Base-by-base conservation (phyloP, 1,140 invertebrate genomes). In the Anoplophora glabripennis region DNA sequence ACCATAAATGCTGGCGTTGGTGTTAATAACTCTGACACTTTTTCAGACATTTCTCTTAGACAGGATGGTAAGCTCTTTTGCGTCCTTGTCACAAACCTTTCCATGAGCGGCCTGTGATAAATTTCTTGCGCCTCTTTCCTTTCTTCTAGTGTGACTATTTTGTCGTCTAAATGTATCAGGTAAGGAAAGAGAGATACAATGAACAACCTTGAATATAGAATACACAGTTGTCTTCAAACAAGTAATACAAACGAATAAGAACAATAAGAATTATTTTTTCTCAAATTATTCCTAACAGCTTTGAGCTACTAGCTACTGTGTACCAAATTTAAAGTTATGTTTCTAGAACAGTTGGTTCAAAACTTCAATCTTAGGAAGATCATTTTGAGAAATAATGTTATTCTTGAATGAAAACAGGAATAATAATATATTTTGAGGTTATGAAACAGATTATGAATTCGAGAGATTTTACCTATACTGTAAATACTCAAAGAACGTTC, bases 401-500 rank as follows among this genome's bases (percentile, higher is more conserved):
- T n/a, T n/a, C n/a, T n/a, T n/a, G n/a, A n/a, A n/a, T n/a, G n/a
- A n/a, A n/a, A n/a, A n/a, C n/a, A n/a, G n/a, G n/a, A n/a, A n/a
- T n/a, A n/a, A n/a, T n/a, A n/a, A n/a, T n/a, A n/a, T n/a, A n/a
- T n/a, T n/a, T n/a, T n/a, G n/a, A n/a, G n/a, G n/a, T n/a, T n/a
- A n/a, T n/a, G n/a, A 11, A 3, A 10, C 5, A 17, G n/a, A 8
- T 12, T 36, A 14, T 51, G 18, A 51, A 15, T n/a, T n/a, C 7
- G 18, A 28, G 7, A 28, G 5, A 33, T 15, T n/a, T 74, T 76
- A 89, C 88, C 89, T 87, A 73, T 91, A 92, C 65, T 89, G 87
- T 10, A 88, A 69, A 71, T 89, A 89, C 69, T 91, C 87, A 66
- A 86, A 86, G 65, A 86, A 87, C 17, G 83, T 85, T 28, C 85